Evolutionary conservation across 2,113 vertebrate species (phyloP).

Genomic region (Vimba vimba): DNA sequence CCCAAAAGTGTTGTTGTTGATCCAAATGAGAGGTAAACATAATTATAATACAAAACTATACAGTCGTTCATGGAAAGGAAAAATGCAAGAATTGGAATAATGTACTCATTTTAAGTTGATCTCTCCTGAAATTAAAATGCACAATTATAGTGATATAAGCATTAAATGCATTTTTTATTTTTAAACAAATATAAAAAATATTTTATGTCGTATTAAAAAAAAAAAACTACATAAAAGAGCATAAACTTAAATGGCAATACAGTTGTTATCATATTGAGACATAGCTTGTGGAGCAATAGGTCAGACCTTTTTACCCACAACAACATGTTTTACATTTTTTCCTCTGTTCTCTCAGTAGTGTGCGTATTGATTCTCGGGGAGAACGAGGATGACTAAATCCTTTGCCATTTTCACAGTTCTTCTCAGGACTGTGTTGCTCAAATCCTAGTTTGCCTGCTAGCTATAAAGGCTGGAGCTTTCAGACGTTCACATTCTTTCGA

Average conservation of each 20-base stretch:
- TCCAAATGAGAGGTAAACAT: constrained; percentile 86
- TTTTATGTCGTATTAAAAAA: neutral
- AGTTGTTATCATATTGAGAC: neutral
- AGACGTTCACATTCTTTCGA: constrained; percentile 47
- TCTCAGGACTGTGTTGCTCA: constrained; percentile 5
- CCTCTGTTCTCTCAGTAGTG: constrained; percentile 26
- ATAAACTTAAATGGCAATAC: neutral
- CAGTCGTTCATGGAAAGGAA: neutral
- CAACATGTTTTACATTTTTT: constrained; percentile 21
- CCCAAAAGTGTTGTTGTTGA: constrained; percentile 82
- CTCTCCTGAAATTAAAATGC: neutral
- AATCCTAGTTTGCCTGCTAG: constrained; percentile 42
- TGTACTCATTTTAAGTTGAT: neutral
- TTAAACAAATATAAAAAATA: neutral
- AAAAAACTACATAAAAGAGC: neutral
- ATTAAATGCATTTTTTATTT: neutral
- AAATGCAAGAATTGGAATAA: neutral
- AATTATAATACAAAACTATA: neutral
- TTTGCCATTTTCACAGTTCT: constrained; percentile 5
- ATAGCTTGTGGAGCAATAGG: neutral
- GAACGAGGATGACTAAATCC: constrained; percentile 1
- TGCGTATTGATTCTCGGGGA: neutral
- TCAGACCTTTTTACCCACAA: neutral
- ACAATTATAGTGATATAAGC: neutral
- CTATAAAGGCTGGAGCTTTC: constrained; percentile 43